Percentiles rank a stretch among this genome's conserved stretches.
These are phyloP conservation scores for Rhaphigaster nebulosa DNA, from an alignment of 2,888 invertebrate species.

Conservation along the genomic window DNA sequence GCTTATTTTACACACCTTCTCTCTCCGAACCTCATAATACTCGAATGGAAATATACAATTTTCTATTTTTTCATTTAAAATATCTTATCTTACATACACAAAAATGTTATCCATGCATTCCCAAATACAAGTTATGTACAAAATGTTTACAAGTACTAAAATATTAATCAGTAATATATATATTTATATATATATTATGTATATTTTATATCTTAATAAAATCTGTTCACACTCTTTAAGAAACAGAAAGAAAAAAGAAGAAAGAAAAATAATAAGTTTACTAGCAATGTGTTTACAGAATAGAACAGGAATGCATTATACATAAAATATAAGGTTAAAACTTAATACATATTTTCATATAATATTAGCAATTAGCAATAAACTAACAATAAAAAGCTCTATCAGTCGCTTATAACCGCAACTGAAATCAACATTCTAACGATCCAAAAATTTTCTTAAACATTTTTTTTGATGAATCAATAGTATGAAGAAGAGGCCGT, in stretches of 20 bases:
- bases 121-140: slow-evolving; percentile 64
- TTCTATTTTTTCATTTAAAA: slow-evolving; percentile 52
- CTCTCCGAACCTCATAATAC: slow-evolving; percentile 50
- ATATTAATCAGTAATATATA: slow-evolving; percentile 63
- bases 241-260: neutral
- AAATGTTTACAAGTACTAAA: slow-evolving; percentile 65
- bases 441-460: slow-evolving; percentile 50
- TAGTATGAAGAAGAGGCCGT: slow-evolving; percentile 49
- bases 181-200: slow-evolving; percentile 52
- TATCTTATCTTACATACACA: slow-evolving; percentile 57
- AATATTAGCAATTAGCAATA: slow-evolving; percentile 59
- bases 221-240: slow-evolving; percentile 52
- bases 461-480: slow-evolving; percentile 47
- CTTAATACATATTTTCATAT: slow-evolving; percentile 62
- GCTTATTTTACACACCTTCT: slow-evolving; percentile 57
- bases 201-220: slow-evolving; percentile 51
- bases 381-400: slow-evolving; percentile 60
- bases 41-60: slow-evolving; percentile 60
- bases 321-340: slow-evolving; percentile 64
- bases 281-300: slow-evolving; percentile 57
- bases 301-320: slow-evolving; percentile 63
- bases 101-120: slow-evolving; percentile 61
- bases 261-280: slow-evolving; percentile 48
- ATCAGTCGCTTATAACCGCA: slow-evolving; percentile 54
- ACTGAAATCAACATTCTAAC: slow-evolving; percentile 57